These are phyloP conservation scores for Coccyzus lansbergi DNA, from an alignment of 2,797 vertebrate genomes.

Conservation along the genomic window DNA sequence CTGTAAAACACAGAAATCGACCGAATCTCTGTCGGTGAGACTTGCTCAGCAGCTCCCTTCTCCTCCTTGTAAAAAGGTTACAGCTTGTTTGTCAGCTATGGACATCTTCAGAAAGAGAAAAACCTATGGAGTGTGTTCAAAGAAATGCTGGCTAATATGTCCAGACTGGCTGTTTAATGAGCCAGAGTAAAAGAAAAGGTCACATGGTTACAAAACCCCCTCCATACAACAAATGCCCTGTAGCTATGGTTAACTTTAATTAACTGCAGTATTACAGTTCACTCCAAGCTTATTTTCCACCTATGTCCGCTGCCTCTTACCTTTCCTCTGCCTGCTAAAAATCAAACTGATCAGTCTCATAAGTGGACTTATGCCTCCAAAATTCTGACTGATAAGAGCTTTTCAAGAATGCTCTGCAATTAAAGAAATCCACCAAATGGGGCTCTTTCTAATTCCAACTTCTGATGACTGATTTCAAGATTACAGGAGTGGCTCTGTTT, in stretches of 20 bases:
- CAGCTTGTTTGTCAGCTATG: slow-evolving; percentile 39
- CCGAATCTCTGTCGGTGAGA: slow-evolving; percentile 8
- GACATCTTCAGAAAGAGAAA: slow-evolving; percentile 43
- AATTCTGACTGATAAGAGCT: neutral
- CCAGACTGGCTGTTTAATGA: slow-evolving; percentile 62
- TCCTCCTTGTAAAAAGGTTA: neutral
- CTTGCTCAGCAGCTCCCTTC: neutral
- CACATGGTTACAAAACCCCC: slow-evolving; percentile 65
- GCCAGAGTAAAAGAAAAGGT: slow-evolving; percentile 70
- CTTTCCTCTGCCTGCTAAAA: slow-evolving; percentile 45
- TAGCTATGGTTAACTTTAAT: slow-evolving; percentile 78
- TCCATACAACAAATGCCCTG: slow-evolving; percentile 66
- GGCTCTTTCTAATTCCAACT: slow-evolving; percentile 17
- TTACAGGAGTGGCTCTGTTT: neutral
- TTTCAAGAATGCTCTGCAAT: slow-evolving; percentile 19
- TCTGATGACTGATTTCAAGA: slow-evolving; percentile 8
- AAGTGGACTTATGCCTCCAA: neutral
- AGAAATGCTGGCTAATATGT: slow-evolving; percentile 58
- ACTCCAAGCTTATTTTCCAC: slow-evolving; percentile 68
- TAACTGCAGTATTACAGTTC: slow-evolving; percentile 74
- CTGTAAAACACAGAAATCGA: neutral
- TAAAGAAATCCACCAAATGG: neutral
- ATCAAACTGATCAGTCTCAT: neutral
- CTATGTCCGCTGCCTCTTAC: slow-evolving; percentile 18
- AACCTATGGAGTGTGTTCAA: slow-evolving; percentile 49